Evolutionary conservation across 2,113 vertebrate genomes (phyloP), one percentile per base, ranked within the genome.

Genomic region (Eurypyga helias): DNA sequence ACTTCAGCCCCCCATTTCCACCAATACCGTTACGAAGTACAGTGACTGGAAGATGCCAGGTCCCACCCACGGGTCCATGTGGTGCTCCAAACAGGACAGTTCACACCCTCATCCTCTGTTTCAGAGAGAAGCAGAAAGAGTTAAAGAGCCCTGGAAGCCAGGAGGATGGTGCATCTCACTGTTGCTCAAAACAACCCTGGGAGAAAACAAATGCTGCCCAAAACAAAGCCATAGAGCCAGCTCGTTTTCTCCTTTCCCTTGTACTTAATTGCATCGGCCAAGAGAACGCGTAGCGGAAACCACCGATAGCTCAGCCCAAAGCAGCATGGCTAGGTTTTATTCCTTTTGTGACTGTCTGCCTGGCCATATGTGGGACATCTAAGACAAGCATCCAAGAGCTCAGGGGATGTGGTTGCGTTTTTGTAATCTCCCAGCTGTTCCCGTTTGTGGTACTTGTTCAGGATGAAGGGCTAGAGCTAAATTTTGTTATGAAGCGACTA

Each of bases 371-470:
- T 61, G 60, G 52, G 19, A 60, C 25, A 41, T 61, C 28, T 43
- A 25, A 49, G 54, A 60, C 29, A 16, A 4, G 14, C 89, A 57
- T 48, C 49, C 61, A 49, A 15, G 29, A 67, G 55, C 57, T 82
- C 29, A 23, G 4, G 16, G 65, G 23, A 38, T 43, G 16, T 52
- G 17, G 41, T 52, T 21, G 15, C 17, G 1, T 51, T 79, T 81
- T 43, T 3, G 7, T 67, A 18, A 33, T 66, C 36, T 87, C 75
- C 33, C 46, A 49, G 31, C 51, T 71, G 38, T 41, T 64, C 10
- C 29, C 0, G 0, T 36, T n/a, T 62, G 24, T 0, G 0, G 10
- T 54, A 18, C 25, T 78, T 61, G 14, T 81, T 89, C 77, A 54
- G 43, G 19, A 45, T 25, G 31, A 73, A 75, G 51, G 3, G n/a